These are phyloP conservation scores for Drosophila yakuba DNA, from an alignment of 1,140 invertebrate genomes.

Conservation along the genomic window DNA sequence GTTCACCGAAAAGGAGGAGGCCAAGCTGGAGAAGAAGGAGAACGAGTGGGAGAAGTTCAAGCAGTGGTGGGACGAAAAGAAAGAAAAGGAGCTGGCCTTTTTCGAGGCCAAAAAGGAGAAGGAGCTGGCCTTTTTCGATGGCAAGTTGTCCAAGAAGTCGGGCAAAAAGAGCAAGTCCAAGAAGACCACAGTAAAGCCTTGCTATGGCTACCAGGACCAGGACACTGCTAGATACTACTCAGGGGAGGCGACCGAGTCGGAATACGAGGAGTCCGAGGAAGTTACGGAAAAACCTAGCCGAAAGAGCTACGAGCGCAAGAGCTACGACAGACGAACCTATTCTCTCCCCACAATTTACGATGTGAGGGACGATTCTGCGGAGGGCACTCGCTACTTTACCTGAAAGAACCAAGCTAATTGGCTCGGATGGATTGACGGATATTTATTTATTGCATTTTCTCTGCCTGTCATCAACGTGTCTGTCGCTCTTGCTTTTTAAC, in stretches of 20 bases:
- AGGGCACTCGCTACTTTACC: conserved; percentile 63
- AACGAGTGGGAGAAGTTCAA: conserved; percentile 67
- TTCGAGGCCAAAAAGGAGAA: conserved; percentile 61
- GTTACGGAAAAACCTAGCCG: conserved; percentile 16
- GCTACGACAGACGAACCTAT: conserved; percentile 3
- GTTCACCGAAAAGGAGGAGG: conserved; percentile 55
- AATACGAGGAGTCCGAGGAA: conserved; percentile 29
- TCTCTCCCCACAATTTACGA: conserved; percentile 40
- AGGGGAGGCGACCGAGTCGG: conserved; percentile 13
- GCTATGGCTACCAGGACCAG: conserved; percentile 28
- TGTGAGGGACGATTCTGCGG: conserved; percentile 51
- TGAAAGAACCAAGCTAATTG: conserved; percentile 30
- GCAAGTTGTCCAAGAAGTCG: conserved; percentile 46
- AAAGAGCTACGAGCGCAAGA: conserved; percentile 18
- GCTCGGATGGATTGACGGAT: conserved; percentile 17
- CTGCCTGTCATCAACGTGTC: not conserved
- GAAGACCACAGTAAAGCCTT: conserved; percentile 28
- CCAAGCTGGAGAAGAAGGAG: conserved; percentile 56
- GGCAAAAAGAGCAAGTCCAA: conserved; percentile 42
- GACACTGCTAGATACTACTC: conserved; percentile 5
- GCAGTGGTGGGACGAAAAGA: conserved; percentile 64
- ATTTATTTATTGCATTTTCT: conserved; percentile 46
- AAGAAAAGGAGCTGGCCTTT: conserved; percentile 55
- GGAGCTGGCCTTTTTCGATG: conserved; percentile 35
- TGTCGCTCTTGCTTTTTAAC: conserved; percentile 16